Conservation (phyloP, 30 jellyfish, hydroid and myxozoan genomes). For the Clytia hemisphaerica region DNA sequence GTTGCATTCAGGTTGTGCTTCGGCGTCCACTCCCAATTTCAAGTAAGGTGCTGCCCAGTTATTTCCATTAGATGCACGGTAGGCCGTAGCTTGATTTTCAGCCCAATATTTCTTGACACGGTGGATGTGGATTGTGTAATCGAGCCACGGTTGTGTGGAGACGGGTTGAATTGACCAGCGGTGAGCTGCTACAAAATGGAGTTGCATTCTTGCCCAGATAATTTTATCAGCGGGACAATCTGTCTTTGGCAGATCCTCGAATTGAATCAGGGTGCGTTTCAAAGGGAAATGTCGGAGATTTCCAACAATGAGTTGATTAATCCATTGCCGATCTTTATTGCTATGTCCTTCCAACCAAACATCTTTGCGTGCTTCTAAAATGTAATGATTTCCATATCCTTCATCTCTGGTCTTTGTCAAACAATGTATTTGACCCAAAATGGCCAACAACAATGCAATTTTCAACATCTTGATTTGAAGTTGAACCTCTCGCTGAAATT, state of each 20-base stretch:
- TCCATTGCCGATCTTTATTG: not conserved
- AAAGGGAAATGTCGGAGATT: constrained; percentile 9
- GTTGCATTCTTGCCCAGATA: constrained; percentile 3
- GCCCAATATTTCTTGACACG: not conserved
- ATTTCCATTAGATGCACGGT: not conserved
- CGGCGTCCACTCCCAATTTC: constrained; percentile 1
- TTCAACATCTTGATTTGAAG: too few species aligned
- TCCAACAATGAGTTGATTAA: constrained; percentile 1
- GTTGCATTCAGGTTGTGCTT: not conserved
- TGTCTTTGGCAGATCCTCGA: not conserved
- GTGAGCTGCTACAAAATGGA: not conserved
- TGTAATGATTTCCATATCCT: constrained; percentile 7
- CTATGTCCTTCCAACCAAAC: constrained; percentile 13
- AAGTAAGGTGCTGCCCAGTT: not conserved
- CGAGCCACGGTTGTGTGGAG: not conserved
- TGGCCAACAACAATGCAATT: too few species aligned
- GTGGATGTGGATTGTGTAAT: not conserved
- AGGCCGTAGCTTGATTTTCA: constrained; percentile 1
- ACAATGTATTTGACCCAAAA: too few species aligned
- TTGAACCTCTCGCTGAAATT: too few species aligned
- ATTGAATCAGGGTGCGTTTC: not conserved
- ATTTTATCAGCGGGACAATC: constrained; percentile 1
- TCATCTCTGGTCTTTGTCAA: not conserved
- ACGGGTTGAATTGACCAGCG: not conserved
- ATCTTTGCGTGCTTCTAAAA: not conserved